Evolutionary conservation across 2,888 invertebrate species (phyloP).

Genomic region (Latrodectus elegans): DNA sequence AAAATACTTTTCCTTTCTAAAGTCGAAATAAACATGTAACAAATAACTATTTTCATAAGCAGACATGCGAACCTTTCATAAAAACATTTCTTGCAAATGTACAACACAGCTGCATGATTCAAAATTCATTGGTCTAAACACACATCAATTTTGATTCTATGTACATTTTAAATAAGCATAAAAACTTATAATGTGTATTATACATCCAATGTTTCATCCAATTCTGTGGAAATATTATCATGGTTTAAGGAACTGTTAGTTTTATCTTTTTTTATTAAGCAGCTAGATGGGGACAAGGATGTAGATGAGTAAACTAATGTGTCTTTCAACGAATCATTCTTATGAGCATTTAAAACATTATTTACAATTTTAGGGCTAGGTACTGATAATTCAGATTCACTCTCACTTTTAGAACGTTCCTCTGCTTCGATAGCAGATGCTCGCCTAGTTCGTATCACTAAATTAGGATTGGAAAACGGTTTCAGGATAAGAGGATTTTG

Average conservation of each 20-base stretch:
- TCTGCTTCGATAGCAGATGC: conserved; percentile 71
- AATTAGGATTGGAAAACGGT: conserved; percentile 75
- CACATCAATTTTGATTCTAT: conserved; percentile 7
- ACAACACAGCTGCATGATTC: background rate
- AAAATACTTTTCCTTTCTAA: conserved; percentile 11
- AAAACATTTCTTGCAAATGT: background rate
- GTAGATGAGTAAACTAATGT: background rate
- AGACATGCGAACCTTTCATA: background rate
- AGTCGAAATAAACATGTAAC: background rate
- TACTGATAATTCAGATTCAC: conserved; percentile 66
- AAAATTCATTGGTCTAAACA: background rate
- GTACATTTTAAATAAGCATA: background rate
- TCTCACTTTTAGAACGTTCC: conserved; percentile 51
- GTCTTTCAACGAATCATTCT: conserved; percentile 16
- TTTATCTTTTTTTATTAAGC: conserved; percentile 7
- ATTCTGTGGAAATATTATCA: conserved; percentile 4
- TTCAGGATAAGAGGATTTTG: conserved; percentile 69
- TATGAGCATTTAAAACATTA: conserved; percentile 12
- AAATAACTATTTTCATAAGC: background rate
- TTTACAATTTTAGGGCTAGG: conserved; percentile 39
- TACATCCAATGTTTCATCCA: background rate
- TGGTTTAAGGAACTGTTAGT: conserved; percentile 16
- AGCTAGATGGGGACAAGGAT: conserved; percentile 26
- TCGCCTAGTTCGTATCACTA: conserved; percentile 75
- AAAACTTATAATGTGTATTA: background rate